Base-by-base conservation (phyloP, 2,888 invertebrate genomes). In the Myopa testacea region DNA sequence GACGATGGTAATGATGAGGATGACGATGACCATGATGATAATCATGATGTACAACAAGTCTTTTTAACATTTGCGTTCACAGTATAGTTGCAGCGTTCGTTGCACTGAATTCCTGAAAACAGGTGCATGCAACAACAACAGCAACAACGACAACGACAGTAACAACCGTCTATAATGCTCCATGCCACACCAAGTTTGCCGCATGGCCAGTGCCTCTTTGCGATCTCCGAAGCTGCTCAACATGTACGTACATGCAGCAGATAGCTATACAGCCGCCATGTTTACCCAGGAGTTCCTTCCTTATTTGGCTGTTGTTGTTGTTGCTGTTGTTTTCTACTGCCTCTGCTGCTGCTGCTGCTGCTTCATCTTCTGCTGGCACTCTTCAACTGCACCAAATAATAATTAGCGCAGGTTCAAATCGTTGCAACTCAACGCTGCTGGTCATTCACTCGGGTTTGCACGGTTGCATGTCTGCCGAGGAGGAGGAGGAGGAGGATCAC, bases 261-360 rank as follows among this genome's bases (percentile, higher is more conserved):
- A 62, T 10, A 65, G 38, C 34, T 19, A 55, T 58, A 75, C 75
- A 69, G 75, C 69, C 60, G 73, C 73, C 73, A 75, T 60, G 62
- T 75, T 58, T 69, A 68, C 40, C 69, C 68, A 75, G 68, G 58
- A 75, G 68, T 69, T 75, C 60, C 75, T 62, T 86, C 86, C 86
- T 86, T 85, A 85, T 85, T 85, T 86, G 86, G 86, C 83, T 85
- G 45, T 82, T 83, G 85, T 84, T 85, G 86, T 85, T 86, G 85
- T 45, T 73, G 45, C 37, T 37, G 14, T 12, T 19, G 63, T 12
- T 63, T 10, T 14, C 14, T 63, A 14, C 4, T 38, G 38, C 37
- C 4, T 10, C 26, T 26, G 65, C 12, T 34, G 65, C 16, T 65
- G 38, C 12, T 65, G 14, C 4, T 65, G 4, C 12, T 62, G 62